Evolutionary conservation across 2,888 invertebrate species (phyloP).

Genomic region (Eupithecia insigniata): DNA sequence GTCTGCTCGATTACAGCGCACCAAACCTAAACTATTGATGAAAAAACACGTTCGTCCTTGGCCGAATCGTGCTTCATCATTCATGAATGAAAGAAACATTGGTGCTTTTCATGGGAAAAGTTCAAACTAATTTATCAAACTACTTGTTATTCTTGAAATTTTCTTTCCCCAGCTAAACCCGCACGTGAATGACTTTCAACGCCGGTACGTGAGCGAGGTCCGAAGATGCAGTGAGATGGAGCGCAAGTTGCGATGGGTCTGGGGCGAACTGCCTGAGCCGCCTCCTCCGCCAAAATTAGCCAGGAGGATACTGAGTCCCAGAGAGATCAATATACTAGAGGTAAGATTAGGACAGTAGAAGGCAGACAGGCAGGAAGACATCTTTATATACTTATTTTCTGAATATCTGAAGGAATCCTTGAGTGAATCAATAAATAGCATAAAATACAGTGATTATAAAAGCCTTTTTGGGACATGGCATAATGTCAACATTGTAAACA

Average conservation of each 20-base stretch:
- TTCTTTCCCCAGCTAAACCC: slow-evolving; percentile 68
- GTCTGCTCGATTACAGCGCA: neutral
- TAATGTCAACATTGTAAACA: no score
- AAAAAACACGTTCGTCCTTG: neutral
- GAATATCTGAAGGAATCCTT: neutral
- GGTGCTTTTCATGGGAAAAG: neutral
- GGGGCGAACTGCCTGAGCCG: slow-evolving; percentile 73
- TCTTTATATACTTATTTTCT: no score
- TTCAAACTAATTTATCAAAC: neutral
- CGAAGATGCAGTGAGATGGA: slow-evolving; percentile 80
- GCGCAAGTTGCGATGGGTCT: slow-evolving; percentile 76
- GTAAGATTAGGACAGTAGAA: slow-evolving; percentile 47
- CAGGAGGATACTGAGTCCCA: slow-evolving; percentile 65
- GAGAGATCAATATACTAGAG: slow-evolving; percentile 79
- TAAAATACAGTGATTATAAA: no score
- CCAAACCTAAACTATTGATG: neutral
- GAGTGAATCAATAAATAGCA: no score
- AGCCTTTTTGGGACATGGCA: no score
- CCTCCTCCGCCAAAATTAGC: slow-evolving; percentile 74
- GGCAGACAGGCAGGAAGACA: no score
- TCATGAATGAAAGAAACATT: slow-evolving; percentile 1
- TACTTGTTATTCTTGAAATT: neutral
- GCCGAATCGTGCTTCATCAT: neutral
- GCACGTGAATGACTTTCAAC: slow-evolving; percentile 79
- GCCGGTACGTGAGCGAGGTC: slow-evolving; percentile 78